phyloP scores from a whole-genome alignment of 2,888 invertebrate species.

The Arctia plantaginis region DNA sequence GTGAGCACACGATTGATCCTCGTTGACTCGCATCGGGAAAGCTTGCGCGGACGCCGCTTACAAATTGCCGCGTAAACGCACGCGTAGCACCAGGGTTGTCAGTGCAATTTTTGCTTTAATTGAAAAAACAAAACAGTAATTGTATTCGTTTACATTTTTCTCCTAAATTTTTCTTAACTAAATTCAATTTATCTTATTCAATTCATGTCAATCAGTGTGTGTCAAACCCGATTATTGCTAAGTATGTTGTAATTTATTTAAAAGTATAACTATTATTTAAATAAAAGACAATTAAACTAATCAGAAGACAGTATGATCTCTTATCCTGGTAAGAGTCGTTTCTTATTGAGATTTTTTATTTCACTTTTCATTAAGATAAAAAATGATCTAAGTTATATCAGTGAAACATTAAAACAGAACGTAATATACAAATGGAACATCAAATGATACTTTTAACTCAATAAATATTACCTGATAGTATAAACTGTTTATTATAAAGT shows the following conservation, averaged over 20 bases:
- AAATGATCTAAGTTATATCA: neutral
- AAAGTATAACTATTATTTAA: no score
- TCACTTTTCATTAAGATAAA: neutral
- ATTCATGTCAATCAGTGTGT: no score
- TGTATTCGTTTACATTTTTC: no score
- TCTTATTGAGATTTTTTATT: neutral
- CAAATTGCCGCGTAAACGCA: conserved; percentile 74
- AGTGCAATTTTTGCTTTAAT: neutral
- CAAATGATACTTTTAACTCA: neutral
- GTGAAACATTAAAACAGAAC: neutral
- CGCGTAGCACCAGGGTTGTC: conserved; percentile 68
- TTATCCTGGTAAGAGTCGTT: no score
- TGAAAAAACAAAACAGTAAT: no score
- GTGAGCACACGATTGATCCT: conserved; percentile 46
- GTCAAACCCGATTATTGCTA: no score
- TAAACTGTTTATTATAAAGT: neutral
- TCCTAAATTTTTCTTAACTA: no score
- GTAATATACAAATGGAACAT: neutral
- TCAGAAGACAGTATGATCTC: no score
- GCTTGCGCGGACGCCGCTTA: conserved; percentile 66
- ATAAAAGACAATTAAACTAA: no score
- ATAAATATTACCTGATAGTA: neutral
- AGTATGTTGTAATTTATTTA: no score
- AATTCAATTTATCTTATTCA: no score
- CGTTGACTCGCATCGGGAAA: conserved; percentile 50